phyloP scores from a whole-genome alignment of 2,797 vertebrate species.

The Geotrypetes seraphini region DNA sequence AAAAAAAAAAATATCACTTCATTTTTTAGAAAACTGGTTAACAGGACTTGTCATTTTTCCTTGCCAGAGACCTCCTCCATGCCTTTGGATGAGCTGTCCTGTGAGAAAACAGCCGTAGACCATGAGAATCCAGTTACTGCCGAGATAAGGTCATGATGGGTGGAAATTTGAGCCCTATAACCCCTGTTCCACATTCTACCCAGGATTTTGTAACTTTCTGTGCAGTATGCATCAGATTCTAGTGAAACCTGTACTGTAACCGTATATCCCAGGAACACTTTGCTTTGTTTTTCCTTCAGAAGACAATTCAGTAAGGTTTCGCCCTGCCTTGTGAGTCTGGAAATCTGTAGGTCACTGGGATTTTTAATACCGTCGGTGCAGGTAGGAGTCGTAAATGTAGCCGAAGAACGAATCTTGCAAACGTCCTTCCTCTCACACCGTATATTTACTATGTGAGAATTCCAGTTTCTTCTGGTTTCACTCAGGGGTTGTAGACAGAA shows the following conservation, averaged over 20 bases:
- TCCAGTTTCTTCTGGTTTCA: neutral
- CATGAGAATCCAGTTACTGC: slow-evolving; percentile 20
- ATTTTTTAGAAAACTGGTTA: too few species aligned
- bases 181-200: slow-evolving; percentile 25
- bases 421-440: neutral
- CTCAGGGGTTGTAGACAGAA: slow-evolving; percentile 1
- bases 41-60: neutral
- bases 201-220: neutral
- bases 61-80: slow-evolving; percentile 1
- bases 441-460: neutral
- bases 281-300: too few species aligned
- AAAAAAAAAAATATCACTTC: too few species aligned
- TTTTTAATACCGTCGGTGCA: too few species aligned
- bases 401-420: too few species aligned
- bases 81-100: slow-evolving; percentile 8
- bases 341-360: too few species aligned
- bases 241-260: too few species aligned
- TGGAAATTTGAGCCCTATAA: slow-evolving; percentile 34
- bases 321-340: too few species aligned
- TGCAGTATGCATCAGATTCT: too few species aligned
- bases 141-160: slow-evolving; percentile 12
- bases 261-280: too few species aligned
- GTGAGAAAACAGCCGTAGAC: slow-evolving; percentile 28
- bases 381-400: too few species aligned
- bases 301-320: too few species aligned